Conservation (phyloP, 1,140 invertebrate species). For the Drosophila willistoni region DNA sequence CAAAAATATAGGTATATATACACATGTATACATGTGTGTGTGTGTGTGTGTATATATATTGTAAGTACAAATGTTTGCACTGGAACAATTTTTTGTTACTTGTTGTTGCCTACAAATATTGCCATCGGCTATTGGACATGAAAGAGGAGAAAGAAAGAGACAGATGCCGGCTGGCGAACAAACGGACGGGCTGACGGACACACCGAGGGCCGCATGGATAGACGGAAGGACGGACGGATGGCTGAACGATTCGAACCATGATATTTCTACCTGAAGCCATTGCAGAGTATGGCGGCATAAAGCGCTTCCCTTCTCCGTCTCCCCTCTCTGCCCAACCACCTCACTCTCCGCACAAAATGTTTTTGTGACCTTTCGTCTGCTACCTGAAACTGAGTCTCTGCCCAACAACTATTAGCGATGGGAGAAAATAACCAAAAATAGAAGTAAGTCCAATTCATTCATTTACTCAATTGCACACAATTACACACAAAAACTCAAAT, state of each 20-base stretch:
- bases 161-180: not conserved
- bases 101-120: conserved; percentile 14
- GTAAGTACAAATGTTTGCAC: conserved; percentile 14
- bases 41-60: not conserved
- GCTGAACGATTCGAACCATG: not conserved
- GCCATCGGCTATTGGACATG: conserved; percentile 18
- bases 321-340: not conserved
- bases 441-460: not conserved
- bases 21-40: not conserved
- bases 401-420: conserved; percentile 6
- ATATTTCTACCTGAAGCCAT: conserved; percentile 13
- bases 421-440: not conserved
- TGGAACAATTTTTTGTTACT: conserved; percentile 17
- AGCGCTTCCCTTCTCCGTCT: not conserved
- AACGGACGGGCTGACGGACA: not conserved
- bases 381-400: conserved; percentile 13
- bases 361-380: conserved; percentile 11
- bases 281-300: not conserved
- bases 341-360: too few species aligned
- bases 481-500: too few species aligned
- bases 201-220: too few species aligned
- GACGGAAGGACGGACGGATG: not conserved
- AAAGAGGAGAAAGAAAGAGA: conserved; percentile 8
- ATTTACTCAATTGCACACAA: not conserved
- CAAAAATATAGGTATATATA: not conserved